Evolutionary conservation across 2,888 invertebrate species (phyloP), one percentile per base, ranked within the genome.

Genomic region (Hirtodrosophila confusa): DNA sequence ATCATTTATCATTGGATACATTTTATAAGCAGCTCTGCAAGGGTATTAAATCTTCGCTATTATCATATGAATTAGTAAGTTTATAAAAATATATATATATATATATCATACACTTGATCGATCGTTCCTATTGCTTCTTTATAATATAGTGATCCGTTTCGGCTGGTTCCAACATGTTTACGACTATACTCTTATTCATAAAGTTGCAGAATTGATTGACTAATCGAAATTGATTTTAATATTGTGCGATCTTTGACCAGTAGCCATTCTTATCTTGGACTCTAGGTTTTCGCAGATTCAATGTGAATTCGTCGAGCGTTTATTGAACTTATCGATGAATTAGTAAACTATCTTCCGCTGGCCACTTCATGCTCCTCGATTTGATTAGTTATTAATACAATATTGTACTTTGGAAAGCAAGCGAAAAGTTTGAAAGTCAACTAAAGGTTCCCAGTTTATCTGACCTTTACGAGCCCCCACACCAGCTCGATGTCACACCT

Each of bases 371-470:
- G 40, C 17, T 44, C 39, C 2, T n/a, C 10, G 40, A 9, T 10
- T 39, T 29, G 50, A 78, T 70, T 47, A 65, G 64, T 50, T 66
- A 64, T 68, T 57, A 66, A 31, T 12, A 8, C 4, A 33, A 9
- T 40, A 4, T 6, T 8, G 17, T 33, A 54, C 1, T 39, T 58
- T 41, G 24, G 36, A 51, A 40, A 49, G 33, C 33, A 11, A 55
- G 63, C 27, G 48, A 62, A 69, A 79, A 54, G 64, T 68, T 68
- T 82, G 64, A 86, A 82, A 75, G 80, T 86, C 82, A 84, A 78
- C 49, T 75, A 27, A 27, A 70, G 69, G 75, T 57, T 79, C 47
- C 47, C 23, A 39, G n/a, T 47, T 24, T 35, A 12, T n/a, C 10
- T 31, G 35, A 62, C 39, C 54, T 53, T 43, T 68, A 48, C n/a